Evolutionary conservation across 2,797 vertebrate species (phyloP).

Genomic region (Cirrhinus mrigala): DNA sequence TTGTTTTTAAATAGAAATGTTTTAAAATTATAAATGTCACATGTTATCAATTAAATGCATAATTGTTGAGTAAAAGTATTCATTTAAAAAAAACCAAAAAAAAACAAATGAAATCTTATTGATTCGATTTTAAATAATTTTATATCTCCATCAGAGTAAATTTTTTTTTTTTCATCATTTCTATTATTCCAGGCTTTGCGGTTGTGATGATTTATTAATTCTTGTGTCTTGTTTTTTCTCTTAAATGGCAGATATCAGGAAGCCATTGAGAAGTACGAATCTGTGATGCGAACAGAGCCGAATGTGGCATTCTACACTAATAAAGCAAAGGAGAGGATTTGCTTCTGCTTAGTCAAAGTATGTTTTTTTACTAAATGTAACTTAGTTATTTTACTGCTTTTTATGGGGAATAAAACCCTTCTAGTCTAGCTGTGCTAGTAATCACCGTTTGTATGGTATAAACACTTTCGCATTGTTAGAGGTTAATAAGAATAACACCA

Average conservation of each 20-base stretch:
- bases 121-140: background rate
- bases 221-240: background rate
- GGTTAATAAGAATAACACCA: background rate
- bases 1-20: background rate
- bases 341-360: constrained; percentile 84
- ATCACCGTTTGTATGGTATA: background rate
- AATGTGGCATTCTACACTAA: constrained; percentile 76
- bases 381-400: background rate
- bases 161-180: background rate
- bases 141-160: background rate
- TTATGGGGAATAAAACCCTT: background rate
- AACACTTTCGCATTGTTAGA: background rate
- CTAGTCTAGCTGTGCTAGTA: background rate
- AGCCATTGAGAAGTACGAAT: constrained; percentile 82
- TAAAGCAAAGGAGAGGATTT: constrained; percentile 83
- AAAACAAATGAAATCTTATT: background rate
- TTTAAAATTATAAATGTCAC: background rate
- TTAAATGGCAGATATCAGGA: constrained; percentile 77
- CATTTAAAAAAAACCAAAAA: background rate
- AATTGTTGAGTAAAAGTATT: background rate
- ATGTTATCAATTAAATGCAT: background rate
- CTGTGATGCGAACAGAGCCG: constrained; percentile 81
- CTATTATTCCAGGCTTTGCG: background rate
- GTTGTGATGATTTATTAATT: background rate
- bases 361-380: background rate